These are phyloP conservation scores for Synaphobranchus kaupii DNA, from an alignment of 2,797 vertebrate species.

Conservation along the genomic window DNA sequence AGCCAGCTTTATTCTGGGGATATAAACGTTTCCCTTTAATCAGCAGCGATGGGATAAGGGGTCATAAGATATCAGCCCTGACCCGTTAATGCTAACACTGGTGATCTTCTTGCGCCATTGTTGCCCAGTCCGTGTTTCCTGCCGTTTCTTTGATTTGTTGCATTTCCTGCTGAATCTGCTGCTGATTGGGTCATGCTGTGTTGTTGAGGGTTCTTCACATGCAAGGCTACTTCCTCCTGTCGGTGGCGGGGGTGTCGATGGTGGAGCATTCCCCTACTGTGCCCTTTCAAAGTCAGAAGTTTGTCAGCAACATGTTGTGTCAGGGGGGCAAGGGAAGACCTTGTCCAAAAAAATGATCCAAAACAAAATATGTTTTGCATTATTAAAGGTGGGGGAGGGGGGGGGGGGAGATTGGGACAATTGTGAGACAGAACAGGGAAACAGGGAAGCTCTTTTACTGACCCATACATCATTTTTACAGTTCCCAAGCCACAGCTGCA, in stretches of 20 bases:
- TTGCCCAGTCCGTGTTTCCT: slow-evolving; percentile 59
- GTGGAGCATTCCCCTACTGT: background rate
- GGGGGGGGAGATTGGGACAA: background rate
- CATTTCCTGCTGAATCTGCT: slow-evolving; percentile 51
- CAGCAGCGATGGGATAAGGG: slow-evolving; percentile 24
- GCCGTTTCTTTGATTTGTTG: slow-evolving; percentile 53
- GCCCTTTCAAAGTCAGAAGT: background rate
- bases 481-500: background rate
- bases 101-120: slow-evolving; percentile 43
- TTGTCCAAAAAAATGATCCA: background rate
- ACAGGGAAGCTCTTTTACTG: background rate
- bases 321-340: background rate
- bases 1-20: background rate
- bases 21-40: slow-evolving; percentile 27
- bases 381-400: background rate
- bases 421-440: background rate
- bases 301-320: background rate
- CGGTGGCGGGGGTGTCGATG: background rate
- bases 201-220: slow-evolving; percentile 50
- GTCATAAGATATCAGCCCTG: slow-evolving; percentile 40
- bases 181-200: slow-evolving; percentile 42
- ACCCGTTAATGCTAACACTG: slow-evolving; percentile 30
- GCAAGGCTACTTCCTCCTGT: slow-evolving; percentile 55
- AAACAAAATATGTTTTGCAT: background rate
- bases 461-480: background rate